Percentiles rank a stretch among this genome's conserved stretches.
Conservation (phyloP, 2,113 vertebrate species). For the Tenrec ecaudatus region DNA sequence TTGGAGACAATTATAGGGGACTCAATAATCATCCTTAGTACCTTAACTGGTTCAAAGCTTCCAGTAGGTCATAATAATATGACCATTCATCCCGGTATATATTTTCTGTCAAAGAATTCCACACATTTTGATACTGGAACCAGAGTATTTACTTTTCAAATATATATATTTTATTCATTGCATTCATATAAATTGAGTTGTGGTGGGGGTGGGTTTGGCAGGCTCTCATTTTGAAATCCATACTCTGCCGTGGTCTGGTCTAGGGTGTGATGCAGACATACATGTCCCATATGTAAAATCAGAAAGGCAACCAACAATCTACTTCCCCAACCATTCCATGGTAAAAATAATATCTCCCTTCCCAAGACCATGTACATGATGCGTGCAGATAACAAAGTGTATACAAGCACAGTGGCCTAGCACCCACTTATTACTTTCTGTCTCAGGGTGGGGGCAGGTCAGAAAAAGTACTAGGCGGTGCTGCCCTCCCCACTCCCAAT, state of each 20-base stretch:
- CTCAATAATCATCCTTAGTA: not conserved
- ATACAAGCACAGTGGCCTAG: not conserved
- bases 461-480: not conserved
- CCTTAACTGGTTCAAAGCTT: constrained; percentile 25
- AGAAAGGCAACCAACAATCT: not conserved
- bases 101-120: not conserved
- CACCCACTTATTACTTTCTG: not conserved
- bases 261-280: not conserved
- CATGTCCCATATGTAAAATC: not conserved
- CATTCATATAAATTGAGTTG: not conserved
- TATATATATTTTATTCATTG: not conserved
- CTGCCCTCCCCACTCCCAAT: not conserved
- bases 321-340: not conserved
- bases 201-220: not conserved
- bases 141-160: constrained; percentile 33
- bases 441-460: not conserved
- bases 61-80: not conserved
- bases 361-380: not conserved
- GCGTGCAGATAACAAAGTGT: not conserved
- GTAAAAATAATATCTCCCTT: constrained; percentile 10
- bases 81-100: not conserved
- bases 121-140: not conserved
- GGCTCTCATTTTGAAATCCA: not conserved
- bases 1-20: not conserved
- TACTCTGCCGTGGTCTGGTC: not conserved